Evolutionary conservation across 2,113 vertebrate species (phyloP).

Genomic region (Numida meleagris): DNA sequence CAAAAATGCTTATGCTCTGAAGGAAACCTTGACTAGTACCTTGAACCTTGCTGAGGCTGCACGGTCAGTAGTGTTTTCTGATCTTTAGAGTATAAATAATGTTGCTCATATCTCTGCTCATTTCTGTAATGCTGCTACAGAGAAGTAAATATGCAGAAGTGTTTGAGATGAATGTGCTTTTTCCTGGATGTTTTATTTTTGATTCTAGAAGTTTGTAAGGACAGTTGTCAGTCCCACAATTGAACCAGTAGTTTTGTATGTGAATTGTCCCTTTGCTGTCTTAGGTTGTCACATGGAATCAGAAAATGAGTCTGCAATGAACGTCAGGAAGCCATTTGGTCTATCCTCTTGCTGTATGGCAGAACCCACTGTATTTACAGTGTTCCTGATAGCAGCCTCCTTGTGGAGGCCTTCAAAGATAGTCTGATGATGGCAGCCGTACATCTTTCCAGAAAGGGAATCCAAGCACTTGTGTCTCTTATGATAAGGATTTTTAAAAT

Average conservation of each 20-base stretch:
- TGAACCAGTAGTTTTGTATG: not conserved
- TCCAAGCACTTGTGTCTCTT: not conserved
- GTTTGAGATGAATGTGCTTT: not conserved
- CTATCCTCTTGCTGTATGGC: not conserved
- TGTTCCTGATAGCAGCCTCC: not conserved
- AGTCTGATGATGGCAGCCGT: not conserved
- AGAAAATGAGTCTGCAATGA: not conserved
- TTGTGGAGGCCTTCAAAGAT: not conserved
- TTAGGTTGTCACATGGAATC: not conserved
- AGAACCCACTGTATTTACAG: not conserved
- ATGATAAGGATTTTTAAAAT: not conserved
- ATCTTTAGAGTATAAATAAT: not conserved
- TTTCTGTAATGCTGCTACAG: not conserved
- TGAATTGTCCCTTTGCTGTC: not conserved
- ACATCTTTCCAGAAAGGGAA: not conserved
- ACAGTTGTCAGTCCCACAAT: not conserved
- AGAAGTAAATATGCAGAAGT: not conserved
- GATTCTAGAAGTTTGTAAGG: not conserved
- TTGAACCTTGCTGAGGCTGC: not conserved
- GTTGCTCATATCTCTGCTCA: not conserved
- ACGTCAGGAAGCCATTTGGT: not conserved
- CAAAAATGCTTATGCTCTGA: not conserved
- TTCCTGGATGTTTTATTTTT: not conserved
- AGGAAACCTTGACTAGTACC: not conserved
- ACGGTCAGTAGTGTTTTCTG: not conserved